These are phyloP conservation scores for Eupithecia subumbrata DNA, from an alignment of 2,888 invertebrate species.

Conservation along the genomic window DNA sequence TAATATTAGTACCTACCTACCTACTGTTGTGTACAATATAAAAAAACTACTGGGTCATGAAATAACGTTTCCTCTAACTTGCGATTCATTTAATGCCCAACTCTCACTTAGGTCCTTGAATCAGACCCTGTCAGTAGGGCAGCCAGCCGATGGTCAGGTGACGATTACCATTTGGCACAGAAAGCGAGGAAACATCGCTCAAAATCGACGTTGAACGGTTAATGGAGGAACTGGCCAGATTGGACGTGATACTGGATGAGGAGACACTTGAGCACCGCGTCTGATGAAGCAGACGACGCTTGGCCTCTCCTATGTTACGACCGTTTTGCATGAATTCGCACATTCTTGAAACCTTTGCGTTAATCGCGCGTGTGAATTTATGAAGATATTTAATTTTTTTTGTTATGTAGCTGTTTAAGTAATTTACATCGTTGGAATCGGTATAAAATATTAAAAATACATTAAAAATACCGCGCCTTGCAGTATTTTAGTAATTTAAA, in stretches of 20 bases:
- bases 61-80: neutral
- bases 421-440: too few species aligned
- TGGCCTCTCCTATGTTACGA: neutral
- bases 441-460: too few species aligned
- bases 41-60: neutral
- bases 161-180: constrained; percentile 37
- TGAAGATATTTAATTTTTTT: too few species aligned
- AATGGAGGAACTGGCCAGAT: constrained; percentile 22
- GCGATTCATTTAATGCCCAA: neutral
- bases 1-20: too few species aligned
- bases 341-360: too few species aligned
- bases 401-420: too few species aligned
- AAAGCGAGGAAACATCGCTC: constrained; percentile 33
- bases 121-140: constrained; percentile 20
- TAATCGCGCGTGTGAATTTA: too few species aligned
- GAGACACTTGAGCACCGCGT: neutral
- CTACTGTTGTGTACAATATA: too few species aligned
- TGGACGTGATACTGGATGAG: constrained; percentile 19
- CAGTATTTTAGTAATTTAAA: too few species aligned
- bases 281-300: neutral
- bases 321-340: too few species aligned
- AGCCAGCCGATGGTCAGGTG: constrained; percentile 27
- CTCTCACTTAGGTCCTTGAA: constrained; percentile 4
- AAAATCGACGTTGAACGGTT: constrained; percentile 27
- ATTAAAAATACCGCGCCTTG: too few species aligned